phyloP scores from a whole-genome alignment of 2,113 vertebrate species.

The Anarhynchus alexandrinus region DNA sequence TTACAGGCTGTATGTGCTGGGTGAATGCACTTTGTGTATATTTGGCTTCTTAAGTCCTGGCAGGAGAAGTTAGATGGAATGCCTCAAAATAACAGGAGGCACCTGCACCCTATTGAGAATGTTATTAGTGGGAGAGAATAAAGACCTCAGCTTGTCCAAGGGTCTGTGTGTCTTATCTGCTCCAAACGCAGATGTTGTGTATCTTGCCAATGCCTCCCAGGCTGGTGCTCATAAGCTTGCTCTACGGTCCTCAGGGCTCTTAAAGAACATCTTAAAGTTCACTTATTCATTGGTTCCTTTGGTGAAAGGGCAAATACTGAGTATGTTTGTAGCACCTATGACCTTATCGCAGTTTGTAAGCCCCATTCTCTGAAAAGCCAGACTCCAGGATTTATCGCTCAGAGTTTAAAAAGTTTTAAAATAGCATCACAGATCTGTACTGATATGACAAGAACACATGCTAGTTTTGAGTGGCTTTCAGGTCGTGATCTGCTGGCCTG shows the following conservation, averaged over 20 bases:
- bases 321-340: background rate
- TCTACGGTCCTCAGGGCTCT: background rate
- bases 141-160: constrained; percentile 18
- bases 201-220: constrained; percentile 29
- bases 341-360: background rate
- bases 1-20: background rate
- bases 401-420: background rate
- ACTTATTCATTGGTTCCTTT: background rate
- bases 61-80: constrained; percentile 20
- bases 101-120: constrained; percentile 48
- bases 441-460: background rate
- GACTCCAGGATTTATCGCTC: background rate
- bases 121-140: constrained; percentile 24
- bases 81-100: constrained; percentile 39
- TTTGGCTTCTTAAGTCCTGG: constrained; percentile 15
- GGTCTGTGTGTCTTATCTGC: background rate
- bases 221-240: background rate
- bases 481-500: background rate
- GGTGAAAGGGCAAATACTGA: background rate
- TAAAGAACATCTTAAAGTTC: background rate
- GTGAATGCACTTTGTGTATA: background rate
- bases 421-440: background rate
- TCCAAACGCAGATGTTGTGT: background rate
- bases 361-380: background rate
- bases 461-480: background rate